Conservation (phyloP, 1,140 invertebrate genomes). For the Neodiprion fabricii region DNA sequence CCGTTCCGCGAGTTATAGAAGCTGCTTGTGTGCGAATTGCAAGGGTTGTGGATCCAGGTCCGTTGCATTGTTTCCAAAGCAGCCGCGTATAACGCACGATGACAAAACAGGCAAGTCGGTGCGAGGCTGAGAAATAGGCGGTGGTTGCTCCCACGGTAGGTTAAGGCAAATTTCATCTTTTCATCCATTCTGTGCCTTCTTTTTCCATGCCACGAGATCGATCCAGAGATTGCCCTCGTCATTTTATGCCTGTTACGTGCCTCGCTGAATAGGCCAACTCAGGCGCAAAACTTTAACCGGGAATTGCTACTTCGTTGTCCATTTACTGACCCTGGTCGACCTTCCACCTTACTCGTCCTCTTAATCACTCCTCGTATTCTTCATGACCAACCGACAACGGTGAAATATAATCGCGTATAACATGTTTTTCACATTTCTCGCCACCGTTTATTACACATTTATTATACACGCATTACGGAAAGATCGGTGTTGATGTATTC, state of each 20-base stretch:
- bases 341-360: not conserved
- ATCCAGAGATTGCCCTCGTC: constrained; percentile 44
- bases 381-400: too few species aligned
- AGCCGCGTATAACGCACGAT: not conserved
- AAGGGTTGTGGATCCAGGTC: not conserved
- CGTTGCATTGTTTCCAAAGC: not conserved
- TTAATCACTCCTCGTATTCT: not conserved
- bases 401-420: too few species aligned
- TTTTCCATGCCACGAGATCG: constrained; percentile 33
- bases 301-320: not conserved
- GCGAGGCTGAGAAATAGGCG: constrained; percentile 18
- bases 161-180: constrained; percentile 18
- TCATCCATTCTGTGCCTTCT: constrained; percentile 4
- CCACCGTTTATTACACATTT: too few species aligned
- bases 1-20: not conserved
- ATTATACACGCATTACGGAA: too few species aligned
- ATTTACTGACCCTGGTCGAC: not conserved
- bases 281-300: constrained; percentile 9
- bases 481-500: too few species aligned
- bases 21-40: too few species aligned
- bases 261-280: constrained; percentile 24
- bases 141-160: constrained; percentile 30
- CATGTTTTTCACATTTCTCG: too few species aligned
- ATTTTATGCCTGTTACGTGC: constrained; percentile 44
- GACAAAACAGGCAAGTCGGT: not conserved